Evolutionary conservation across 2,797 vertebrate species (phyloP), one percentile per base, ranked within the genome.

Genomic region (Miichthys miiuy): DNA sequence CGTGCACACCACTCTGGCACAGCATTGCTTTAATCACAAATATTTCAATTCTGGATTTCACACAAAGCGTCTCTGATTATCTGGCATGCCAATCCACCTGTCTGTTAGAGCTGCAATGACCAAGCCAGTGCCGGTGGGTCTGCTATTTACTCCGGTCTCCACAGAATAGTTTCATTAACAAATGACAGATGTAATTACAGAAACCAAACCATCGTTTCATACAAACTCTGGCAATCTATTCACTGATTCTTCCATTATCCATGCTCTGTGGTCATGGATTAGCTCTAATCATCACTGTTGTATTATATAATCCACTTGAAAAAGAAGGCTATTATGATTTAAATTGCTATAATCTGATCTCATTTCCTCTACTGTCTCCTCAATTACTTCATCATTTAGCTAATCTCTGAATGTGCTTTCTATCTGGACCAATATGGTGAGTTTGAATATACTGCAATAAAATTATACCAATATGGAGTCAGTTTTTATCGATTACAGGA

Each of bases 311-410:
- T 88, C 85, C 82, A 80, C 80, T 73, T 76, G 25, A 85, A 88
- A 87, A 82, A 80, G 68, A 68, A 75, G 62, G 68, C 75, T 78
- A 81, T 87, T 88, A 79, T 85, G 69, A 86, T 85, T 90, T 80
- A 72, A 86, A 90, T 74, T 86, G 58, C 67, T 47, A 54, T 86
- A 85, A 90, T 91, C 89, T 89, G 80, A 91, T 91, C 80, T 81
- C 67, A 72, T 83, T 88, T 88, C 82, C 55, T 80, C 71, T 64
- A 58, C 78, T 72, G 72, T 74, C 76, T 80, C 85, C 83, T 72
- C 72, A 80, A 76, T 91, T 87, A 85, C 79, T 80, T 88, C 84
- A 90, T 83, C 76, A 46, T 81, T 80, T 58, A 16, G 57, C 68
- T 84, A 70, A 89, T 89, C 71, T 86, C 60, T 34, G 38, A 77